Evolutionary conservation across 1,140 invertebrate genomes (phyloP), one percentile per base, ranked within the genome.

Genomic region (Helicoverpa armigera): DNA sequence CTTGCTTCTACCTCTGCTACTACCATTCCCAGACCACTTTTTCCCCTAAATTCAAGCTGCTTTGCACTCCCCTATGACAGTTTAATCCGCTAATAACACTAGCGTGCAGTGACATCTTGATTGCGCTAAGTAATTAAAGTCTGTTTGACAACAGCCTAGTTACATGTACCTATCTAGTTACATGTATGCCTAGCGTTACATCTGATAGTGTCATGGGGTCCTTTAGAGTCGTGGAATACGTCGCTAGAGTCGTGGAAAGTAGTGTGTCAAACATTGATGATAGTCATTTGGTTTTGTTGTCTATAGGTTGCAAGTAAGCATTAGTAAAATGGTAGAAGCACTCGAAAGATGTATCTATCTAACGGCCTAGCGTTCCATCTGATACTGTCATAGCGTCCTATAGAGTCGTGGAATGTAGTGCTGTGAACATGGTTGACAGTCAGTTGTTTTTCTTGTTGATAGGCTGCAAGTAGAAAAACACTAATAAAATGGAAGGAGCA

Each of bases 121-220:
- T 85, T 85, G 83, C 65, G 75, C 63, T 82, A 80, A 83, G 83
- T 86, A 85, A 86, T 85, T 76, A 73, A 83, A 67, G 43, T 67
- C 35, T 67, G 48, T 35, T 67, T 67, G 63, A 67, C 63, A 67
- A 50, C 31, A 50, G 63, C n/a, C 63, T n/a, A 48, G 43, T 48
- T 67, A 67, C 63, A 67, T 14, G 63, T 43, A 43, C 7, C 35
- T 3, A n/a, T n/a, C n/a, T n/a, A n/a, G n/a, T n/a, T n/a, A 35
- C 23, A 23, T 2, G 23, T 23, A 23, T 35, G 5, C 35, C 35
- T 43, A 43, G 35, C 35, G 35, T 67, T 67, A n/a, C 63, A 67
- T 67, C 63, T 67, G 63, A 67, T 67, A 48, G 43, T 67, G 35
- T 16, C 35, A 16, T 67, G 63, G 16, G n/a, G 63, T 18, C 35